Percentiles rank a stretch among this genome's conserved stretches.
Conservation (phyloP, 1,140 invertebrate genomes). For the Nephotettix cincticeps region DNA sequence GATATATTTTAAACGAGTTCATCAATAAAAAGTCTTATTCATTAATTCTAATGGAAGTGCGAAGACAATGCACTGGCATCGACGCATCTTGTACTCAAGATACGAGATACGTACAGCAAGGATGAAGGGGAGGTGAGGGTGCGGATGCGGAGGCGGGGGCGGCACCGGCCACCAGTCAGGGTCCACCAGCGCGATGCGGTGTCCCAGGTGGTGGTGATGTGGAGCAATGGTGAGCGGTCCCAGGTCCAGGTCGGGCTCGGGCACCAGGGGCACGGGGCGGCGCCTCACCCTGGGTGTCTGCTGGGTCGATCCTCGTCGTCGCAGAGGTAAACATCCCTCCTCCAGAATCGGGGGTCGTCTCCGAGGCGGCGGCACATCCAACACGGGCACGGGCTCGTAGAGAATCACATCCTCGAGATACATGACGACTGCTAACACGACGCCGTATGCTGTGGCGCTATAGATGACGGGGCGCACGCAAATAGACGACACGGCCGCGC, state of each 20-base stretch:
- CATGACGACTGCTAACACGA: neutral
- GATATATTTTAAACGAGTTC: no score
- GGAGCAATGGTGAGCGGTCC: constrained; percentile 24
- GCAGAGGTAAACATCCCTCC: constrained; percentile 49
- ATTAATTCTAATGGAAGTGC: no score
- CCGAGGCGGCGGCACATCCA: neutral
- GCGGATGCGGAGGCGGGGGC: constrained; percentile 5
- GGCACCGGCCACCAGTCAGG: constrained; percentile 41
- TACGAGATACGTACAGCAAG: no score
- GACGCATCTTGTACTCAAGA: no score
- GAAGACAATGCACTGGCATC: no score
- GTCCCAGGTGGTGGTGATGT: constrained; percentile 46
- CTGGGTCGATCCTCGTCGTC: constrained; percentile 44
- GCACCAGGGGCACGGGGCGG: constrained; percentile 30
- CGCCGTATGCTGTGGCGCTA: neutral
- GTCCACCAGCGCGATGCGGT: constrained; percentile 43
- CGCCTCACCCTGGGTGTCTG: constrained; percentile 49
- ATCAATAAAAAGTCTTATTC: no score
- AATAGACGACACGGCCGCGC: neutral
- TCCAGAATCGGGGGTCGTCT: neutral
- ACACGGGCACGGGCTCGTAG: constrained; percentile 16
- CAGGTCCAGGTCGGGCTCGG: constrained; percentile 28
- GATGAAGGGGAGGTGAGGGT: neutral
- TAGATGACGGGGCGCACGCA: constrained; percentile 9
- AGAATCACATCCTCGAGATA: neutral